Evolutionary conservation across 2,797 vertebrate species (phyloP), one percentile per base, ranked within the genome.

Genomic region (Neomorphus geoffroyi): DNA sequence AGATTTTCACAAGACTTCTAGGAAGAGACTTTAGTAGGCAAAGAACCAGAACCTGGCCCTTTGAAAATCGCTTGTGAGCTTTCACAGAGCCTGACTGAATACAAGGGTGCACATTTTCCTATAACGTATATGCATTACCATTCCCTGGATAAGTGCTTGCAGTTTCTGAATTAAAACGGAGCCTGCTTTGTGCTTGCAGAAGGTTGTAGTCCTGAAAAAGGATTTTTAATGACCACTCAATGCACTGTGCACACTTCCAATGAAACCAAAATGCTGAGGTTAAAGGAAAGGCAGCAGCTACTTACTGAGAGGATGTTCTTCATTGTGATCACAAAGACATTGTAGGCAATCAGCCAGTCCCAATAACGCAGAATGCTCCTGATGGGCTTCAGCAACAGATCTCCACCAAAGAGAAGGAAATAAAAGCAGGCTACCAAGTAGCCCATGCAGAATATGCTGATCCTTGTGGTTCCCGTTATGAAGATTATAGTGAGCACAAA

Each of bases 391-490:
- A 99, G 98, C 53, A 99, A 93, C 87, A 99, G 97, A 82, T 99
- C 98, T 5, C 99, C 99, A 13, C 99, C 99, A 54, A 99, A 99
- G 27, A 99, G 98, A 93, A 99, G 98, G 97, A 99, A 99, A 97
- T 99, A 99, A 97, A 99, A 99, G 94, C 99, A 99, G 83, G 99
- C 99, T 96, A 99, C 99, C 97, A 99, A 98, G 97, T 99, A 99
- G 30, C 99, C 99, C 99, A 99, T 99, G 77, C 99, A 99, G 97
- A 99, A 99, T 97, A 99, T 97, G 88, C 99, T 99, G 98, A 99
- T 99, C 43, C 99, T 98, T 0, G 99, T 99, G 7, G 99, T 99
- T n/a, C 99, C 99, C 4, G 99, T 99, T 96, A 99, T 99, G 98
- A 99, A 99, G 98, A 99, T 99, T 97, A 99, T 99, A 70, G 99